phyloP scores from a whole-genome alignment of 2,113 vertebrate species.

The Argyrosomus japonicus region DNA sequence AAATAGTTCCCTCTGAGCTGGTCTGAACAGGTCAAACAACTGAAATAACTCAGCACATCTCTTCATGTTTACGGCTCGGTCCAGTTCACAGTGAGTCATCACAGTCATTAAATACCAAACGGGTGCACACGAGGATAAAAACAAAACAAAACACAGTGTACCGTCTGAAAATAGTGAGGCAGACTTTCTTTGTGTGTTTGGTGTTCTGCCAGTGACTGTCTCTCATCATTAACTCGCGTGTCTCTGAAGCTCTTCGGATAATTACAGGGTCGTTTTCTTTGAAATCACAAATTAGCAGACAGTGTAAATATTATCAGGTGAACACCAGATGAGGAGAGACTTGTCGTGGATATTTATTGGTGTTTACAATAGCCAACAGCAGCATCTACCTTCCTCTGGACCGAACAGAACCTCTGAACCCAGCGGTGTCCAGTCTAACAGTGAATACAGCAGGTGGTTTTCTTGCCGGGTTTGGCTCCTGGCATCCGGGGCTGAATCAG shows the following conservation, averaged over 20 bases:
- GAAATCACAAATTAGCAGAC: not conserved
- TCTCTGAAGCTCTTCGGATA: not conserved
- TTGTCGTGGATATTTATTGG: too few species aligned
- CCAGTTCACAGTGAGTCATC: conserved; percentile 22
- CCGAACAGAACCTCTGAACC: too few species aligned
- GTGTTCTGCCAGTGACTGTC: not conserved
- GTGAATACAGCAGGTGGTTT: too few species aligned
- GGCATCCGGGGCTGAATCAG: too few species aligned
- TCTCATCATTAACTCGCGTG: not conserved
- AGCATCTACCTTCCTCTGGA: too few species aligned
- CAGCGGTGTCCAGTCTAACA: too few species aligned
- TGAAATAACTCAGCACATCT: conserved; percentile 6
- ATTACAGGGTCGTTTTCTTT: not conserved
- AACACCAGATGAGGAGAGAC: not conserved
- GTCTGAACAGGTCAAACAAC: conserved; percentile 30
- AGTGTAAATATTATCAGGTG: too few species aligned
- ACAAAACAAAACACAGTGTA: conserved; percentile 5
- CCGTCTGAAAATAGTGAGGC: not conserved
- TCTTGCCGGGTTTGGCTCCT: too few species aligned
- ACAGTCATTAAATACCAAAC: conserved; percentile 25
- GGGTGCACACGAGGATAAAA: not conserved
- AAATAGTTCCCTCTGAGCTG: not conserved
- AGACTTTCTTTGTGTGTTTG: not conserved
- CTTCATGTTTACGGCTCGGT: not conserved
- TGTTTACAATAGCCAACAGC: too few species aligned